phyloP scores from a whole-genome alignment of 2,797 vertebrate genomes.

The Tapirus indicus region DNA sequence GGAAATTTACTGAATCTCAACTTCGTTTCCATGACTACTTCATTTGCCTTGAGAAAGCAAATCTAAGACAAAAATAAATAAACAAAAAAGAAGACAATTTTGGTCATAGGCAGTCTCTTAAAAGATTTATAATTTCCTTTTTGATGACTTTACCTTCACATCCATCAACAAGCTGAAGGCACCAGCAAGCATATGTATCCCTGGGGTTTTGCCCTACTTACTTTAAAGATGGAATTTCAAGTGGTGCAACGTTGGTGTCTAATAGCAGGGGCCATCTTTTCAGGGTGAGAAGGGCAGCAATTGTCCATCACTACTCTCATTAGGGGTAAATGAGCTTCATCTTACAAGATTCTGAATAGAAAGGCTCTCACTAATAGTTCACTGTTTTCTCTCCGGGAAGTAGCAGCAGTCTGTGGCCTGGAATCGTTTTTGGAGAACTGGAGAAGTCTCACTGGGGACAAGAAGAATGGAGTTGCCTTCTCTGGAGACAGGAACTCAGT shows the following conservation, averaged over 20 bases:
- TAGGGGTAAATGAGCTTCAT: constrained; percentile 51
- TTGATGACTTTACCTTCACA: not conserved
- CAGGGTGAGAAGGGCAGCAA: not conserved
- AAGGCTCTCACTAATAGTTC: not conserved
- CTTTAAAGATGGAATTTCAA: constrained; percentile 45
- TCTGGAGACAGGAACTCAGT: constrained; percentile 55
- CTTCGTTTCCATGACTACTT: not conserved
- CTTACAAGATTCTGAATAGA: constrained; percentile 34
- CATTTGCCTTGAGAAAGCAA: constrained; percentile 41
- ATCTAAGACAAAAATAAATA: constrained; percentile 21
- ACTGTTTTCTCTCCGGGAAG: not conserved
- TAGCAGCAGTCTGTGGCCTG: not conserved
- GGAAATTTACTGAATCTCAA: not conserved
- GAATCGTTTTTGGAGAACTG: not conserved
- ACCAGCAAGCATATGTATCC: not conserved
- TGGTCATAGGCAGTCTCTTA: not conserved
- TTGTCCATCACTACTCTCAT: not conserved
- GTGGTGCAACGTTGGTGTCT: not conserved
- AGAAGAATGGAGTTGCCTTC: constrained; percentile 57
- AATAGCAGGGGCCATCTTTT: not conserved
- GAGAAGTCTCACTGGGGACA: constrained; percentile 64
- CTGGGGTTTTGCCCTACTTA: not conserved
- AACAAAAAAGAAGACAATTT: not conserved
- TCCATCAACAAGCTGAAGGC: not conserved
- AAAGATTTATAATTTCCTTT: not conserved